A percentile compares a stretch with the other conserved stretches of the same genome.
These are phyloP conservation scores for Thera obeliscata DNA, from an alignment of 2,888 invertebrate species.

Conservation along the genomic window DNA sequence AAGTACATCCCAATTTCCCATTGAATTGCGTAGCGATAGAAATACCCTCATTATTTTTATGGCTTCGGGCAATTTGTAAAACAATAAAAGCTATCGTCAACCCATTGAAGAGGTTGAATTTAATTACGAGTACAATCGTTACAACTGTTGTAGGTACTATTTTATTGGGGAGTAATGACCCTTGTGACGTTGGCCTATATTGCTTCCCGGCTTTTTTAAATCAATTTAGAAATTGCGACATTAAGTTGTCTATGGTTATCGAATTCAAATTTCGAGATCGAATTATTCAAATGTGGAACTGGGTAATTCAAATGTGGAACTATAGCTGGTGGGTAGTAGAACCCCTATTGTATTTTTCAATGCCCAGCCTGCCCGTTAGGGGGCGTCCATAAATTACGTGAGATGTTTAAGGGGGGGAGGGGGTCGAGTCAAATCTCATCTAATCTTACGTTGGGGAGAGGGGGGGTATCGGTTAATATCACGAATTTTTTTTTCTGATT, in stretches of 20 bases:
- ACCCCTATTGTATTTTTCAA: no score
- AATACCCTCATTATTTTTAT: slow-evolving; percentile 36
- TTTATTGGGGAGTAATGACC: slow-evolving; percentile 19
- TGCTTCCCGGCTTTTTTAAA: background rate
- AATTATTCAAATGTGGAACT: no score
- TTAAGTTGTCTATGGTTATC: background rate
- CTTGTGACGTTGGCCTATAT: slow-evolving; percentile 5
- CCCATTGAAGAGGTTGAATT: slow-evolving; percentile 30
- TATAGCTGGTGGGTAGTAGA: no score
- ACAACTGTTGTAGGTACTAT: slow-evolving; percentile 16
- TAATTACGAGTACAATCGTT: slow-evolving; percentile 28
- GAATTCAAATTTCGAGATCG: background rate
- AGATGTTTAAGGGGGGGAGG: no score
- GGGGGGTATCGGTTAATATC: no score
- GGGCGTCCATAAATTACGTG: no score
- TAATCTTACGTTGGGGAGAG: no score
- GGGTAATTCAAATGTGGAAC: no score
- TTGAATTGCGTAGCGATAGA: slow-evolving; percentile 15
- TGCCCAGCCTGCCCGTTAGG: no score
- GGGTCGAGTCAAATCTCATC: no score
- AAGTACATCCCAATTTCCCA: slow-evolving; percentile 1
- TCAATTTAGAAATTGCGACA: background rate
- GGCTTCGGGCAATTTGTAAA: slow-evolving; percentile 36
- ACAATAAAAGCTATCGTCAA: slow-evolving; percentile 37
- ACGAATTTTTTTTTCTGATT: no score